Evolutionary conservation across 2,888 invertebrate species (phyloP), one percentile per base, ranked within the genome.

Genomic region (Silvanus unidentatus): DNA sequence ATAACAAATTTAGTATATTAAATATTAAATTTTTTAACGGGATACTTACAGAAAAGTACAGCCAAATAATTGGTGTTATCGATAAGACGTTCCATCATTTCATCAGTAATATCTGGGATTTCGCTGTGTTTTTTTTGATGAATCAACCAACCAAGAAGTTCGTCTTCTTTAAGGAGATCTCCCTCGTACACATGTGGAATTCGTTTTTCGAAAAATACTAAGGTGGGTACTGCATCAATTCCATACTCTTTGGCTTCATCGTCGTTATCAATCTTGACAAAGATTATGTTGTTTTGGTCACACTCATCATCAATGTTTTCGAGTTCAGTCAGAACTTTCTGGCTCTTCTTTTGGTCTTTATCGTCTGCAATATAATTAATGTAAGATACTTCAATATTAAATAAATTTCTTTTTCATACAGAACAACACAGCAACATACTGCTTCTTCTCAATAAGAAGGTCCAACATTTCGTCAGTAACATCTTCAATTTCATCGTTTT

Each of bases 281-380:
- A 93, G 40, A 88, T 88, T 59, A 93, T 92, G 64, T 88, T 88
- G 66, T 93, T 89, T 65, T 88, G 86, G 69, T 93, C 93, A 71
- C 91, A 91, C 68, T 93, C 93, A 64, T 93, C 93, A 65, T 94
- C 94, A 59, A 94, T 93, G 66, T 91, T 92, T 73, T 94, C 93
- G 61, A 93, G 73, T 70, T 91, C 92, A 42, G 76, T 73, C 51
- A 93, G 75, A 46, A 91, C 78, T 71, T 90, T 88, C 69, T 89
- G 86, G 68, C 90, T 90, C 71, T 89, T 88, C 75, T 90, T 91
- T 68, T 92, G 90, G 59, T 89, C 87, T 72, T 87, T 91, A 72
- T 92, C 90, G 75, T 93, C 92, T 92, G 73, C 55, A 75, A n/a
- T n/a, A n/a, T n/a, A n/a, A n/a, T n/a, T n/a, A n/a, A n/a, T n/a